These are phyloP conservation scores for Hemibagrus wyckioides DNA, from an alignment of 2,113 vertebrate species.

Conservation along the genomic window DNA sequence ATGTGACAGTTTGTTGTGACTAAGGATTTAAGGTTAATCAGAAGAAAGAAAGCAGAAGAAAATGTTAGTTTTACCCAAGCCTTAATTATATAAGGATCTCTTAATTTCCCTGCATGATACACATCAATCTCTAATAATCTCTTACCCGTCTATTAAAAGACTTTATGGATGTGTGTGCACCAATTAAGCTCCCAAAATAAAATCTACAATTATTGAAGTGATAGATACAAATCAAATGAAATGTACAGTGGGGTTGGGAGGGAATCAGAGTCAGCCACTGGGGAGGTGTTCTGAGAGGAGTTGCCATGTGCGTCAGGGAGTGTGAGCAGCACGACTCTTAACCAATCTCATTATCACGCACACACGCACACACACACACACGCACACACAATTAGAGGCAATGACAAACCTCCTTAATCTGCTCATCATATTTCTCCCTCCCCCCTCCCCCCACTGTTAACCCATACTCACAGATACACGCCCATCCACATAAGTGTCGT, in stretches of 20 bases:
- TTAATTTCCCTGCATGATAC: not conserved
- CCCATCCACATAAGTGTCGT: slow-evolving; percentile 24
- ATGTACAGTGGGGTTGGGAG: slow-evolving; percentile 1
- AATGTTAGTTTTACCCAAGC: not conserved
- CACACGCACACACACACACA: slow-evolving; percentile 31
- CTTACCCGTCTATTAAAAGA: not conserved
- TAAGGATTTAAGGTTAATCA: not conserved
- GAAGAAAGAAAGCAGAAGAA: not conserved
- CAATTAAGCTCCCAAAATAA: not conserved
- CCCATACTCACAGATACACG: slow-evolving; percentile 19
- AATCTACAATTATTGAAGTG: not conserved
- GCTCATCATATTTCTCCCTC: slow-evolving; percentile 34
- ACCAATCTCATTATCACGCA: slow-evolving; percentile 57
- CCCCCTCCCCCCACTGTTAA: not conserved
- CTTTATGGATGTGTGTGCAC: not conserved
- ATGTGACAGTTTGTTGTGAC: not conserved
- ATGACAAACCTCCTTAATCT: slow-evolving; percentile 56
- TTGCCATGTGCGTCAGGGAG: slow-evolving; percentile 26
- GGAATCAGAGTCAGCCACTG: not conserved
- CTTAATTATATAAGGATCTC: not conserved
- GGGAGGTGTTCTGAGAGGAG: not conserved
- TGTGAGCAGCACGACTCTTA: slow-evolving; percentile 42
- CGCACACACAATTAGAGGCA: slow-evolving; percentile 31
- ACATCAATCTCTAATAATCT: not conserved
- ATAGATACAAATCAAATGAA: slow-evolving; percentile 31